Evolutionary conservation across 1,140 invertebrate genomes (phyloP).

Genomic region (Ridgeia piscesae): DNA sequence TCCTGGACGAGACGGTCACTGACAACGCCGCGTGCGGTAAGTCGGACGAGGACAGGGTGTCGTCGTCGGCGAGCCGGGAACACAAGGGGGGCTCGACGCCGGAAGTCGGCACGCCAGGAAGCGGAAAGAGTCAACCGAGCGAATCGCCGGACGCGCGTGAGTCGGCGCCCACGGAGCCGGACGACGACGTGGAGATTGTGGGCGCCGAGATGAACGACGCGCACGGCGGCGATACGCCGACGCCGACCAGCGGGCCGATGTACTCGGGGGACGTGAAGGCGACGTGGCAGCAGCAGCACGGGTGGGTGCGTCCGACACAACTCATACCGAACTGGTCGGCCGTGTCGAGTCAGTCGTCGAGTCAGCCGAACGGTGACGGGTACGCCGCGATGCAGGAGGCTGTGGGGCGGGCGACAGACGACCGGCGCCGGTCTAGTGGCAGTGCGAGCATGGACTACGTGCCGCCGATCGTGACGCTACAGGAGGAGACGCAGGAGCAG

Average conservation of each 20-base stretch:
- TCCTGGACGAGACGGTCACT: neutral
- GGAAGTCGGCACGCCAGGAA: neutral
- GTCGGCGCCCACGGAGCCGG: neutral
- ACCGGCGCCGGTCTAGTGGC: neutral
- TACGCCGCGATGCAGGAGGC: neutral
- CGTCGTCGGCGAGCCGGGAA: neutral
- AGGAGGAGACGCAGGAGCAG: slow-evolving; percentile 11
- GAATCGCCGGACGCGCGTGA: neutral
- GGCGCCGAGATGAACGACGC: neutral
- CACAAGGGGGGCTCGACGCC: neutral
- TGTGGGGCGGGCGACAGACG: neutral
- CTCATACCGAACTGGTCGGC: neutral
- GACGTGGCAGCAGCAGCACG: neutral
- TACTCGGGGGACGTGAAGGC: neutral
- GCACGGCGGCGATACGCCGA: neutral
- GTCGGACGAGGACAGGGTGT: neutral
- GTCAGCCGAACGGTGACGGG: neutral
- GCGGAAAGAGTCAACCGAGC: neutral
- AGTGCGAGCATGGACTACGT: neutral
- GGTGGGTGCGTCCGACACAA: neutral
- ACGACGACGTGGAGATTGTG: neutral
- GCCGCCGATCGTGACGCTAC: neutral
- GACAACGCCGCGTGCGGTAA: neutral
- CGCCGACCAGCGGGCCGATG: neutral
- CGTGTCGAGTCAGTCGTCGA: neutral